These are phyloP conservation scores for Dysmachus trigonus DNA, from an alignment of 2,888 invertebrate species.

Conservation along the genomic window DNA sequence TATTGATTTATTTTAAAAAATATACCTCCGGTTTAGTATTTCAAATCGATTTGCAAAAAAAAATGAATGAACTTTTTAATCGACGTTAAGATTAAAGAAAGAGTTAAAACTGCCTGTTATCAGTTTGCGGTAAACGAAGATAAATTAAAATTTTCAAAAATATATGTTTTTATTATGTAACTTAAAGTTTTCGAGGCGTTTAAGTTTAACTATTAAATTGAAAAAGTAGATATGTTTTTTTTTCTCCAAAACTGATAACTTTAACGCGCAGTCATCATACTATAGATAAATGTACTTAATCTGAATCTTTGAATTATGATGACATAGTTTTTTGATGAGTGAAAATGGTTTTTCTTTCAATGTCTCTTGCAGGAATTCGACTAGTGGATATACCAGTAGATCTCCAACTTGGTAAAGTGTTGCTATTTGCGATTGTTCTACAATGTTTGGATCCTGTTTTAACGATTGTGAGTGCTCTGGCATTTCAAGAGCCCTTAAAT, in stretches of 20 bases:
- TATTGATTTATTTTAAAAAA: too few species aligned
- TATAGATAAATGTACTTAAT: not conserved
- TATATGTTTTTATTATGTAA: not conserved
- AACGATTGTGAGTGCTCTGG: slow-evolving; percentile 86
- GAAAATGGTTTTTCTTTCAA: slow-evolving; percentile 75
- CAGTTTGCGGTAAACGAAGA: too few species aligned
- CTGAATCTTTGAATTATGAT: not conserved
- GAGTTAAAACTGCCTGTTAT: too few species aligned
- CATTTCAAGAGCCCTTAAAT: slow-evolving; percentile 76
- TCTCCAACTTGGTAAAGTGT: slow-evolving; percentile 88
- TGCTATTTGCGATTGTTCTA: slow-evolving; percentile 86
- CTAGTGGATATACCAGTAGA: slow-evolving; percentile 90
- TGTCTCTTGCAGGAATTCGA: slow-evolving; percentile 69
- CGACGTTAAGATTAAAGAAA: too few species aligned
- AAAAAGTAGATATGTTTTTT: not conserved
- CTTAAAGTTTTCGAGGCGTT: not conserved
- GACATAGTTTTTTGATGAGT: not conserved
- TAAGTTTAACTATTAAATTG: not conserved
- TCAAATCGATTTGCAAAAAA: too few species aligned
- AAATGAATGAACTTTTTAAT: too few species aligned
- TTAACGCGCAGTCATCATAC: not conserved
- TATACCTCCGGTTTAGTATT: too few species aligned
- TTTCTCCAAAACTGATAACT: not conserved
- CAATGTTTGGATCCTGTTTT: slow-evolving; percentile 93
- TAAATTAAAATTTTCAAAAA: too few species aligned